Evolutionary conservation across 2,797 vertebrate species (phyloP), one percentile per base, ranked within the genome.

Genomic region (Chloroceryle inda): DNA sequence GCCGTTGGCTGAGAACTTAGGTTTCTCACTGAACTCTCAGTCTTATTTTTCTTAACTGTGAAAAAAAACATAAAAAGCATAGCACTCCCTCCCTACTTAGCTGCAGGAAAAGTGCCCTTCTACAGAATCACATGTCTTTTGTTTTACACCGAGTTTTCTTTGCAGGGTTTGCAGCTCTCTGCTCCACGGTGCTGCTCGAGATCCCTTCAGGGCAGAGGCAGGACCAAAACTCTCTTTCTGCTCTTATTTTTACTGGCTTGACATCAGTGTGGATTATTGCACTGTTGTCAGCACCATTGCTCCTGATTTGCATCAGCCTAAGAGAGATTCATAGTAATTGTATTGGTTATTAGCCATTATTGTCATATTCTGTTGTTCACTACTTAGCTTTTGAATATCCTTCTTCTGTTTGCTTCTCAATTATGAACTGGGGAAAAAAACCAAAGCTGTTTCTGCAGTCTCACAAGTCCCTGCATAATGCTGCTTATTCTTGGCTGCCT

Each of bases 201-300:
- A 89, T 75, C 58, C 96, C 96, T 94, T 75, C 66, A 29, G 91
- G 94, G 96, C 91, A 94, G 69, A 44, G 38, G 59, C 53, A 88
- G 83, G 79, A 85, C 91, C 73, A 74, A 77, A 92, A 88, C 35
- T 37, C 68, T 47, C 19, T 58, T 94, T 96, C 91, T 89, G 64
- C 78, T 89, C 89, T 88, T 95, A 94, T 95, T 96, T 97, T 94
- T 91, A 64, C 96, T 96, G 95, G 95, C 96, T 92, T 92, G 91
- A 95, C 95, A 95, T 95, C 94, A 96, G 89, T 78, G 96, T 94
- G 92, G 93, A 66, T 92, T 89, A 89, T 85, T 92, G 92, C 89
- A 88, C 91, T 92, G 92, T 72, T 96, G 94, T 97, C 95, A 96
- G 94, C 94, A 91, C 85, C 94, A 22, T 49, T 78, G 91, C 91